Evolutionary conservation across 1,140 invertebrate species (phyloP), one percentile per base, ranked within the genome.

Genomic region (Drosophila nasuta): DNA sequence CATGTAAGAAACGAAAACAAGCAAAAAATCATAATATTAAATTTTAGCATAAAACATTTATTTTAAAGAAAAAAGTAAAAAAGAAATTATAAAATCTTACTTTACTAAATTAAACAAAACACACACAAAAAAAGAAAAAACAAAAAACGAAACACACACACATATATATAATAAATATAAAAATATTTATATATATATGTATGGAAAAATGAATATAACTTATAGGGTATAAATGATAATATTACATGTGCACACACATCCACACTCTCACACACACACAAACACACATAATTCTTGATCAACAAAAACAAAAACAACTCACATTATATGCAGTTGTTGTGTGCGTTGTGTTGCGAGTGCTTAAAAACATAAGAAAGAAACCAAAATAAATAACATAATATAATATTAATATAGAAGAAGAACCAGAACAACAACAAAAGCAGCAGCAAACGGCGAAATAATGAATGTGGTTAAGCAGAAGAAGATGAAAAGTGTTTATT

Each of bases 71-170:
- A 71, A 63, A 86, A 80, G 85, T 78, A 82, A 89, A 90, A 87
- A 76, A 87, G 83, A 81, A 86, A 90, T 77, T 88, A 88, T 80
- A 90, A 79, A 59, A 90, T 72, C 68, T 91, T 91, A 91, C 82
- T 91, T 91, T 91, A 90, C 77, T 91, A 87, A 91, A 90, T 91
- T 91, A 79, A 79, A 67, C 20, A 25, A 25, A 25, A 25, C 20
- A 25, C 20, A 25, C 66, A 20, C 5, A 54, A 62, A 77, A 64
- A 76, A 57, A 30, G 62, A 45, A 57, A 60, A 43, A 33, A 33
- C 33, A 25, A 25, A 25, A 38, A 10, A 6, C 6, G 10, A 38
- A 6, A n/a, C 38, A 41, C 38, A 13, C 41, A 43, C 1, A 13
- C 4, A 43, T 38, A 51, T 65, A 85, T 78, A 82, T 72, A 69